phyloP scores from a whole-genome alignment of 2,888 invertebrate species.

The Pomacea canaliculata region DNA sequence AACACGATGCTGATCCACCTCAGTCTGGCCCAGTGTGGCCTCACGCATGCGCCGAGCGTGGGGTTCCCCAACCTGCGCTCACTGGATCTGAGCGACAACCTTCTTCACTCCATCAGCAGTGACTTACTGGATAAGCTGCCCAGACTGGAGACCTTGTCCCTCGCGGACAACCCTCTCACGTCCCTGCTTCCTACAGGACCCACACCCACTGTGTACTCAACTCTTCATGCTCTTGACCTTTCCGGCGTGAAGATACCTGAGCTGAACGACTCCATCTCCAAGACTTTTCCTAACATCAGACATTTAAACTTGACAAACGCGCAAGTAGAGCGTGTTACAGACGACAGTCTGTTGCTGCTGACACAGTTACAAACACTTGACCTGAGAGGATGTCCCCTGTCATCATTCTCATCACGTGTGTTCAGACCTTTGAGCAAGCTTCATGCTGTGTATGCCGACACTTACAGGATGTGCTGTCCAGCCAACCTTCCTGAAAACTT shows the following conservation, averaged over 20 bases:
- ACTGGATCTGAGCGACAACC: slow-evolving; percentile 25
- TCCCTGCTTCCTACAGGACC: neutral
- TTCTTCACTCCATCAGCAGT: neutral
- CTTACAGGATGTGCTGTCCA: slow-evolving; percentile 27
- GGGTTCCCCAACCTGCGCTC: slow-evolving; percentile 15
- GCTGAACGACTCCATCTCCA: slow-evolving; percentile 9
- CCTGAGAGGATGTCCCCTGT: slow-evolving; percentile 19
- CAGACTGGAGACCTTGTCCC: slow-evolving; percentile 6
- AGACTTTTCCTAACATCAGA: slow-evolving; percentile 1
- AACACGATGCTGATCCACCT: slow-evolving; percentile 15
- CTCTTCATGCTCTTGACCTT: slow-evolving; percentile 3
- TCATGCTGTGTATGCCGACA: slow-evolving; percentile 10
- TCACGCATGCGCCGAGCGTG: slow-evolving; percentile 1
- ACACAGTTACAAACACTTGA: slow-evolving; percentile 10
- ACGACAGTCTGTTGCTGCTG: neutral
- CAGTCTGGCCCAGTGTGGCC: slow-evolving; percentile 13
- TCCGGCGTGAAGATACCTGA: slow-evolving; percentile 12
- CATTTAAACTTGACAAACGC: slow-evolving; percentile 8
- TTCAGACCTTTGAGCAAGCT: slow-evolving; percentile 9
- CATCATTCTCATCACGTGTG: neutral
- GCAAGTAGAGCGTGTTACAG: neutral
- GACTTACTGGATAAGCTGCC: slow-evolving; percentile 10
- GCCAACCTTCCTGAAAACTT: slow-evolving; percentile 6
- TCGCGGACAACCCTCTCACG: slow-evolving; percentile 4
- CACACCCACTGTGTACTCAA: too few relatives aligned